These are phyloP conservation scores for Cairina moschata DNA, from an alignment of 2,113 vertebrate species.

Conservation along the genomic window DNA sequence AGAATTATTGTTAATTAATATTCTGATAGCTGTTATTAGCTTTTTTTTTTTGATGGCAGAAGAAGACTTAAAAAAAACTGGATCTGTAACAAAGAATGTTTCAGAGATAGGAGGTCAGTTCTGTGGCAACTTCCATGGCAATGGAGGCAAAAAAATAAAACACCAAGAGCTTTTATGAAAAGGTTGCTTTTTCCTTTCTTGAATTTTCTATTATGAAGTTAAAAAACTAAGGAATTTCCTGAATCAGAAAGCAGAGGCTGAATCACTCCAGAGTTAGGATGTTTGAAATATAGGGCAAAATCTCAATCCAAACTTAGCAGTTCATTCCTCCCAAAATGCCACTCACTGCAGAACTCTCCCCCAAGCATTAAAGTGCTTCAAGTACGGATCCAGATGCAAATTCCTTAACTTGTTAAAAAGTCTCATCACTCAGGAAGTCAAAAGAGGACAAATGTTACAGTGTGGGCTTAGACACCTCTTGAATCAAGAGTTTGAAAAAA, in stretches of 20 bases:
- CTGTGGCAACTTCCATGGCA: not conserved
- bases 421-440: not conserved
- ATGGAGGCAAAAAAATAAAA: not conserved
- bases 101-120: not conserved
- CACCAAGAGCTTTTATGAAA: not conserved
- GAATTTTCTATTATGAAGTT: not conserved
- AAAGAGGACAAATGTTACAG: not conserved
- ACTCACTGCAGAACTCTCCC: not conserved
- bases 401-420: not conserved
- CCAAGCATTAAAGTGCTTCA: not conserved
- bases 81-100: conserved; percentile 7
- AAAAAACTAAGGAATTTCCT: not conserved
- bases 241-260: not conserved
- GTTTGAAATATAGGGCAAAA: not conserved
- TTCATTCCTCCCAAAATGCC: not conserved
- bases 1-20: not conserved
- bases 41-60: not conserved
- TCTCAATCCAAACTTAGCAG: not conserved
- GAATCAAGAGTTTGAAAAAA: not conserved
- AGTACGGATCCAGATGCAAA: not conserved
- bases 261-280: not conserved
- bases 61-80: not conserved
- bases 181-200: not conserved
- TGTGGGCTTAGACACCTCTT: not conserved
- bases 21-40: not conserved